Conservation (phyloP, 2,113 vertebrate genomes). For the Petrocephalus microphthalmus region DNA sequence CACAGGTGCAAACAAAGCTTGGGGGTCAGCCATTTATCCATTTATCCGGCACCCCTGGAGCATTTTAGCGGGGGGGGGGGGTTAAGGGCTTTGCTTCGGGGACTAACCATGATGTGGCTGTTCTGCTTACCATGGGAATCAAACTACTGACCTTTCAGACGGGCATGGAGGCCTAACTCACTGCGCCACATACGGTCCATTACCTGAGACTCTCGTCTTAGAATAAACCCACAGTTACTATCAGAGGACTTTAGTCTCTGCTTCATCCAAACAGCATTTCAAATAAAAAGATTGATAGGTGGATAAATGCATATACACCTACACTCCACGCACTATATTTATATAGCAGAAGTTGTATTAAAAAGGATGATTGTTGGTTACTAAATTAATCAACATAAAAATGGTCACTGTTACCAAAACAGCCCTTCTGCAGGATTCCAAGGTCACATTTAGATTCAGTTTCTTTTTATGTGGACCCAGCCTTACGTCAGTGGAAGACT, state of each 20-base stretch:
- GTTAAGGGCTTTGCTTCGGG: not conserved
- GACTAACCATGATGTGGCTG: not conserved
- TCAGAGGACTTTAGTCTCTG: not conserved
- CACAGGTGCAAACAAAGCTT: not conserved
- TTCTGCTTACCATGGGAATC: not conserved
- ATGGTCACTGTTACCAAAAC: constrained; percentile 24
- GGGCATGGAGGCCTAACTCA: not conserved
- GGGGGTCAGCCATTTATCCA: not conserved
- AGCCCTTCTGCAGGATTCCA: constrained; percentile 15
- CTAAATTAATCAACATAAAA: constrained; percentile 14
- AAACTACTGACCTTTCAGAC: not conserved
- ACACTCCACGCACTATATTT: not conserved
- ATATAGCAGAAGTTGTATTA: not conserved
- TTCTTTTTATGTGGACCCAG: constrained; percentile 20
- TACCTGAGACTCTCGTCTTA: not conserved
- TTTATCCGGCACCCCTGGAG: not conserved
- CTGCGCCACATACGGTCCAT: not conserved
- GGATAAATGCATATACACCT: not conserved
- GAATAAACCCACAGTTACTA: not conserved
- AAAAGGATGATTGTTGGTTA: constrained; percentile 13
- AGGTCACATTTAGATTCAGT: constrained; percentile 18
- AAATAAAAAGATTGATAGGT: not conserved
- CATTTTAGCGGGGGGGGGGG: not conserved
- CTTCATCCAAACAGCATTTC: not conserved
- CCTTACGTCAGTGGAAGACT: constrained; percentile 17